phyloP scores from a whole-genome alignment of 2,888 invertebrate genomes.

The Diplazon laetatorius region DNA sequence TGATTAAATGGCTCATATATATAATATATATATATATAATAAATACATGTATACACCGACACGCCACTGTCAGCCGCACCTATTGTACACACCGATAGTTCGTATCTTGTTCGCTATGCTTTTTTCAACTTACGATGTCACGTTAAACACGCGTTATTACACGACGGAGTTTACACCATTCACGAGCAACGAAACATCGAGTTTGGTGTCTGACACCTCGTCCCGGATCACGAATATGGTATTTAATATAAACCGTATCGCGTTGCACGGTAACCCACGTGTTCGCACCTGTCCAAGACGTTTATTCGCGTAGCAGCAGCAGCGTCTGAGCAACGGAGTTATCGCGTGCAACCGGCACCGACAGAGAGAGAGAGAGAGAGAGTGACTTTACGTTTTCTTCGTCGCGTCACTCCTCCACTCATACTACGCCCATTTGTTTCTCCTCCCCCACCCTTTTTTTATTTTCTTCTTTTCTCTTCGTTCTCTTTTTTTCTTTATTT shows the following conservation, averaged over 20 bases:
- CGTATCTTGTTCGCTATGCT: conserved; percentile 41
- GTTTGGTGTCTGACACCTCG: conserved; percentile 21
- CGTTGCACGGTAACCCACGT: conserved; percentile 34
- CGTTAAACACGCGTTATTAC: conserved; percentile 66
- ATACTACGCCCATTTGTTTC: conserved; percentile 35
- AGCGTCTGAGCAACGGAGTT: conserved; percentile 4
- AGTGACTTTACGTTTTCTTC: conserved; percentile 62
- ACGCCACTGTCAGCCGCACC: too few species aligned
- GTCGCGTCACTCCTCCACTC: conserved; percentile 39
- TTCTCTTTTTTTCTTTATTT: too few species aligned
- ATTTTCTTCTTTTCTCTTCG: neutral
- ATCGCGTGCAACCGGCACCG: conserved; percentile 50
- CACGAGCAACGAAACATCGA: conserved; percentile 39
- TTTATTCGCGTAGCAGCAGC: conserved; percentile 39
- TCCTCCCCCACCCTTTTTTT: too few species aligned
- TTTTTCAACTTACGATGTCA: conserved; percentile 33
- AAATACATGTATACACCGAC: too few species aligned
- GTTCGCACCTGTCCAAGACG: conserved; percentile 46
- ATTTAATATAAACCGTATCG: conserved; percentile 25
- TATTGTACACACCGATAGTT: too few species aligned
- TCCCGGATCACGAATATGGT: conserved; percentile 20
- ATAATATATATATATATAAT: too few species aligned
- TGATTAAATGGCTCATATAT: too few species aligned
- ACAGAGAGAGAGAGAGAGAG: conserved; percentile 45
- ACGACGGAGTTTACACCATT: conserved; percentile 56